Conservation (phyloP, 2,888 invertebrate genomes). For the Drosophila austrosaltans region DNA sequence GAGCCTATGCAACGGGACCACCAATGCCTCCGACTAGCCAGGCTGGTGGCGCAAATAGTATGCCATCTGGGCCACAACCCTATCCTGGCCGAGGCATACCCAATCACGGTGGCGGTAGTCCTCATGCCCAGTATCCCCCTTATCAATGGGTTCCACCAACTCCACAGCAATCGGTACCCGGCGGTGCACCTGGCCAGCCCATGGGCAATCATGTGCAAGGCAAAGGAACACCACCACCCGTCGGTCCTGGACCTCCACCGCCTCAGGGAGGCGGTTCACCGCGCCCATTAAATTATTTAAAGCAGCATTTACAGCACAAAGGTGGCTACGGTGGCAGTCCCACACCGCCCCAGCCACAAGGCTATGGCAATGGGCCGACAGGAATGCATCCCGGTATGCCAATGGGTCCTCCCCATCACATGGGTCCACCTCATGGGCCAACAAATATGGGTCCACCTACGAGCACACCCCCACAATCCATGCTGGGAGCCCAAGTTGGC, state of each 20-base stretch:
- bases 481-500: constrained; percentile 61
- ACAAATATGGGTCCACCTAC: constrained; percentile 88
- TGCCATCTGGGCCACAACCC: constrained; percentile 78
- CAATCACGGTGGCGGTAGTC: constrained; percentile 85
- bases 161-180: constrained; percentile 78
- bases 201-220: constrained; percentile 83
- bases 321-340: constrained; percentile 85
- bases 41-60: constrained; percentile 80
- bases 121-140: constrained; percentile 83
- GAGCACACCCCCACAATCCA: constrained; percentile 84
- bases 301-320: constrained; percentile 89
- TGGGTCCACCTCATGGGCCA: constrained; percentile 86
- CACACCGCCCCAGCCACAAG: constrained; percentile 87
- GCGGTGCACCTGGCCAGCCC: constrained; percentile 65
- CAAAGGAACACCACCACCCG: constrained; percentile 84
- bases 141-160: constrained; percentile 83
- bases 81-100: constrained; percentile 85
- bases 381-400: constrained; percentile 85
- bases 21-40: constrained; percentile 85
- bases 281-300: constrained; percentile 87
- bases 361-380: constrained; percentile 83
- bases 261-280: constrained; percentile 84
- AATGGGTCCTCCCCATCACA: constrained; percentile 85
- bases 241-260: constrained; percentile 72
- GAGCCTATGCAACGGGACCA: constrained; percentile 85